Conservation (phyloP, 2,797 vertebrate species). For the Amblyopsis hoosieri region DNA sequence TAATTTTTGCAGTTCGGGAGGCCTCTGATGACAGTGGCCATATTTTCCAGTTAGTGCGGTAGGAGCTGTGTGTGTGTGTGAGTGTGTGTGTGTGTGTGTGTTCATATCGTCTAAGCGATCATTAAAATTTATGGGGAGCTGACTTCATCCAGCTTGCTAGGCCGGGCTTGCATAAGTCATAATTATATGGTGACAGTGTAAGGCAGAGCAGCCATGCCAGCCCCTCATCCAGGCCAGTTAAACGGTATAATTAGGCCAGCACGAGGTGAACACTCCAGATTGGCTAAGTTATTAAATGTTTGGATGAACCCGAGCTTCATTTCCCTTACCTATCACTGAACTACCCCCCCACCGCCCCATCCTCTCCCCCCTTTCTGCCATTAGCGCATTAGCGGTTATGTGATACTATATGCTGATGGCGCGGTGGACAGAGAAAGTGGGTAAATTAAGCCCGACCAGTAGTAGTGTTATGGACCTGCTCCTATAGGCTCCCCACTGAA, state of each 20-base stretch:
- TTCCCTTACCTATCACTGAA: conserved; percentile 65
- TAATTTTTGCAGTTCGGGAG: neutral
- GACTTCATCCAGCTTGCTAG: conserved; percentile 77
- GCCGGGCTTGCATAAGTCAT: conserved; percentile 78
- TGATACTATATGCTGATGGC: conserved; percentile 79
- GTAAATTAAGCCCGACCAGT: conserved; percentile 79
- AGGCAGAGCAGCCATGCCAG: conserved; percentile 57
- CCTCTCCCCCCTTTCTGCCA: conserved; percentile 46
- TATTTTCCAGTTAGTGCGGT: conserved; percentile 54
- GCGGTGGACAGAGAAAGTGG: conserved; percentile 72
- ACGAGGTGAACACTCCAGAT: conserved; percentile 72
- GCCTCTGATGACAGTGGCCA: conserved; percentile 26
- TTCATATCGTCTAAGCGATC: conserved; percentile 74
- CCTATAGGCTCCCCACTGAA: conserved; percentile 48
- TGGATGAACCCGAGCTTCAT: conserved; percentile 79
- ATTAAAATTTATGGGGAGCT: conserved; percentile 79
- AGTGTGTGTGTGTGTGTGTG: conserved; percentile 35
- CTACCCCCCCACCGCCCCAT: conserved; percentile 22
- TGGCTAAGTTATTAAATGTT: conserved; percentile 83
- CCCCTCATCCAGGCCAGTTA: conserved; percentile 67
- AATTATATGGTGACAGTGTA: conserved; percentile 76
- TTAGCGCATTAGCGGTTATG: conserved; percentile 78
- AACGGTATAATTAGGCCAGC: conserved; percentile 77
- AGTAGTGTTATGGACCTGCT: conserved; percentile 67
- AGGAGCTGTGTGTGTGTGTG: conserved; percentile 53